A percentile compares a stretch with the other conserved stretches of the same genome.
Evolutionary conservation across 2,113 vertebrate genomes (phyloP).

Genomic region (Herpetotheres cachinnans): DNA sequence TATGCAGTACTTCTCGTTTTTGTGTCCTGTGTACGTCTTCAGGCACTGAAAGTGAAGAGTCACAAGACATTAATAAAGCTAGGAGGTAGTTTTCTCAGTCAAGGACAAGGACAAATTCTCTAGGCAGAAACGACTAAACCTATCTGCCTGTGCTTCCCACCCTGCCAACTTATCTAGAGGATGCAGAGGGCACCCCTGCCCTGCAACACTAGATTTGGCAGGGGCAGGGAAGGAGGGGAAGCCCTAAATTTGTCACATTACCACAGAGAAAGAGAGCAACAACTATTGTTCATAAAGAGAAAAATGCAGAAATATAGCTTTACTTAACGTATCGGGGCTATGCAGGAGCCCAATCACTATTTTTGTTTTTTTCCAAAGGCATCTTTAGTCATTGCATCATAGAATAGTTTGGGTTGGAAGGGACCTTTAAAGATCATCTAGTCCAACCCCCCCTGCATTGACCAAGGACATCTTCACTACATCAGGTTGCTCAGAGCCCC

Average conservation of each 20-base stretch:
- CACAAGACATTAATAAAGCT: background rate
- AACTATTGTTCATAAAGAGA: background rate
- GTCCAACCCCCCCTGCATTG: no score
- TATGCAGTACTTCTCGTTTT: slow-evolving; percentile 99
- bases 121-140: background rate
- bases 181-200: background rate
- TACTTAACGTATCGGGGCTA: background rate
- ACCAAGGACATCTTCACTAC: no score
- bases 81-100: background rate
- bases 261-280: background rate
- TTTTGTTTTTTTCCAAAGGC: background rate
- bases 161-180: background rate
- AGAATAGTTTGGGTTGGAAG: background rate
- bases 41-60: slow-evolving; percentile 82
- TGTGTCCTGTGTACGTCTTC: slow-evolving; percentile 98
- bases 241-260: background rate
- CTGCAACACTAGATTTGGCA: background rate
- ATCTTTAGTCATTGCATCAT: background rate
- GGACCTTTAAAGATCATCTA: no score
- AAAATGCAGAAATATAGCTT: background rate
- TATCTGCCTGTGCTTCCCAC: background rate
- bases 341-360: background rate
- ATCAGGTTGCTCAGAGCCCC: no score
- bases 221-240: background rate
- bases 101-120: slow-evolving; percentile 5